Evolutionary conservation across 2,888 invertebrate species (phyloP).

Genomic region (Tetanocera ferruginea): DNA sequence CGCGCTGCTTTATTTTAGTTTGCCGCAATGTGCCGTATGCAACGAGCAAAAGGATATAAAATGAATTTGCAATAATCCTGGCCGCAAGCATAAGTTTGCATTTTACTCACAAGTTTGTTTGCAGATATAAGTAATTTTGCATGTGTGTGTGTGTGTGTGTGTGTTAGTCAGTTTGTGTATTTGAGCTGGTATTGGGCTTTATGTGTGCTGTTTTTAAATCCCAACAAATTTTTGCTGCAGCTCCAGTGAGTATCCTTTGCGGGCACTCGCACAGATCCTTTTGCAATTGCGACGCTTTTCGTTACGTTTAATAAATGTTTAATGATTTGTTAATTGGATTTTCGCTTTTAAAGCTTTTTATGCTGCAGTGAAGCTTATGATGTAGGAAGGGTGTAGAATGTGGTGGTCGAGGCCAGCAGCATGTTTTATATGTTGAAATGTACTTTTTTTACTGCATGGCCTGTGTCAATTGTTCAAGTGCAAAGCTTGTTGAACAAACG

Average conservation of each 20-base stretch:
- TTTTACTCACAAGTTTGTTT: conserved; percentile 1
- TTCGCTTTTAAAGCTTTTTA: conserved; percentile 57
- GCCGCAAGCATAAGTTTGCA: conserved; percentile 23
- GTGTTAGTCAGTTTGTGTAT: background rate
- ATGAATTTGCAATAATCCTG: conserved; percentile 48
- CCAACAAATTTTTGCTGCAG: background rate
- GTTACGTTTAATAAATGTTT: conserved; percentile 68
- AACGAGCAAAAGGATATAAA: conserved; percentile 28
- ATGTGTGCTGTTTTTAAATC: background rate
- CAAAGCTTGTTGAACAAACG: background rate
- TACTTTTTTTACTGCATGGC: background rate
- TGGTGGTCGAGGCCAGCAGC: background rate
- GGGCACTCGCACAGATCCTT: background rate
- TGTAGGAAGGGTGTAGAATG: background rate
- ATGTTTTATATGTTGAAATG: background rate
- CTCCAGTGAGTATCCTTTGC: background rate
- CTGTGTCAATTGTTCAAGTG: background rate
- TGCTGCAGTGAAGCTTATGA: background rate
- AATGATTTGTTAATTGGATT: conserved; percentile 70
- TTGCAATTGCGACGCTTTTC: conserved; percentile 38
- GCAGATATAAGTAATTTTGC: background rate
- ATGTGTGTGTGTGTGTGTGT: conserved; percentile 1
- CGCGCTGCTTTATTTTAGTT: conserved; percentile 15
- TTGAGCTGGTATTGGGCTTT: background rate
- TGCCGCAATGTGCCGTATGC: conserved; percentile 5